phyloP scores from a whole-genome alignment of 2,113 vertebrate genomes.

The Chionis minor region DNA sequence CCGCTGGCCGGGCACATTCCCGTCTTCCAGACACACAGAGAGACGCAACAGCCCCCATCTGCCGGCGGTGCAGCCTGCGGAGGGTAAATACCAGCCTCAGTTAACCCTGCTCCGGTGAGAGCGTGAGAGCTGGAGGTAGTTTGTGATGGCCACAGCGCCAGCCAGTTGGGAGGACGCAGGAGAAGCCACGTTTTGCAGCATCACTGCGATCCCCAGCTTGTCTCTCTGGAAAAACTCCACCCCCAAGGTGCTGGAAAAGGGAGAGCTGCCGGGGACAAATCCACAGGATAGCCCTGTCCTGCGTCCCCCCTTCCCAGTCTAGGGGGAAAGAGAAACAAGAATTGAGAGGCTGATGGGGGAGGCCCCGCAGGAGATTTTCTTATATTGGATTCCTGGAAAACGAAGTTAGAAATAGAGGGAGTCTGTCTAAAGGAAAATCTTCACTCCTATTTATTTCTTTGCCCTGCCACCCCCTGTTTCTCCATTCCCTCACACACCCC shows the following conservation, averaged over 20 bases:
- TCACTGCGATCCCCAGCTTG: not conserved
- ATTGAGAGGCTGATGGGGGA: not conserved
- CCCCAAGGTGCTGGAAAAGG: not conserved
- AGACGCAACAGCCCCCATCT: fast-evolving
- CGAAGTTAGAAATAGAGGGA: not conserved
- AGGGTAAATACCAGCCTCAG: not conserved
- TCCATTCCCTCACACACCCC: not conserved
- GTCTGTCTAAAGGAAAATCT: not conserved
- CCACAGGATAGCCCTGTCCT: not conserved
- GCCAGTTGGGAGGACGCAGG: not conserved
- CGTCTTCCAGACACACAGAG: not conserved
- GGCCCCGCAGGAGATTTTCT: not conserved
- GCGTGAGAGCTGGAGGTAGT: fast-evolving
- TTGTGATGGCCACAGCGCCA: not conserved
- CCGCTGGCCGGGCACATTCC: not conserved
- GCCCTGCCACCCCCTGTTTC: not conserved
- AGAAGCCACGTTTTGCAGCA: not conserved
- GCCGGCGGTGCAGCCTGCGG: fast-evolving
- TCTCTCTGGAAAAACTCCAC: not conserved
- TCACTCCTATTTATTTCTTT: not conserved
- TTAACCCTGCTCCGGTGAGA: not conserved
- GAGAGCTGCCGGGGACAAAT: not conserved
- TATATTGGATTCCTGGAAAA: not conserved
- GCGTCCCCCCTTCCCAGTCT: not conserved
- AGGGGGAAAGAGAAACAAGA: not conserved